phyloP scores from a whole-genome alignment of 2,113 vertebrate species.

The Nerophis lumbriciformis region DNA sequence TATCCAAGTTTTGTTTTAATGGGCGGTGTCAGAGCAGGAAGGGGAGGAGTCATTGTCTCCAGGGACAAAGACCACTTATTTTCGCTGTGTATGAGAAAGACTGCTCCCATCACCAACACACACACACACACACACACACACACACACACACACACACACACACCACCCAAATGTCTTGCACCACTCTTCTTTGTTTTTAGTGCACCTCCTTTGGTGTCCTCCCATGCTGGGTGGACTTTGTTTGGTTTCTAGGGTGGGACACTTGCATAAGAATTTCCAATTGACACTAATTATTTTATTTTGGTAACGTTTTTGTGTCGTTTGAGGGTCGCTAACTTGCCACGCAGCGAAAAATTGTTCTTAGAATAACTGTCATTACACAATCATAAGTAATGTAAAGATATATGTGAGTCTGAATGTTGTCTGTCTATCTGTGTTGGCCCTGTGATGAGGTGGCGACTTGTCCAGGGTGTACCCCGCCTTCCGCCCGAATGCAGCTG shows the following conservation, averaged over 20 bases:
- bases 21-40: not conserved
- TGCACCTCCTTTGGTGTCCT: slow-evolving; percentile 10
- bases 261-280: not conserved
- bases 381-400: too few species aligned
- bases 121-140: slow-evolving; percentile 1
- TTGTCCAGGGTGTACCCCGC: too few species aligned
- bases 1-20: not conserved
- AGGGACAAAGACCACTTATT: slow-evolving; percentile 48
- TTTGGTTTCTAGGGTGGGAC: slow-evolving; percentile 9
- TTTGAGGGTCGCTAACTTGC: too few species aligned
- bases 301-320: too few species aligned
- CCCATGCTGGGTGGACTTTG: slow-evolving; percentile 36
- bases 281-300: not conserved
- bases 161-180: slow-evolving; percentile 47
- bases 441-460: too few species aligned
- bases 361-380: too few species aligned
- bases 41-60: slow-evolving; percentile 30
- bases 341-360: too few species aligned
- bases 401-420: too few species aligned
- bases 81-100: slow-evolving; percentile 1
- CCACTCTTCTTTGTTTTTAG: slow-evolving; percentile 13
- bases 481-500: too few species aligned
- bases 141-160: slow-evolving; percentile 8
- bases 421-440: too few species aligned
- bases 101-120: too few species aligned